Evolutionary conservation across 1,140 invertebrate species (phyloP).

Genomic region (Bombus soroeensis): DNA sequence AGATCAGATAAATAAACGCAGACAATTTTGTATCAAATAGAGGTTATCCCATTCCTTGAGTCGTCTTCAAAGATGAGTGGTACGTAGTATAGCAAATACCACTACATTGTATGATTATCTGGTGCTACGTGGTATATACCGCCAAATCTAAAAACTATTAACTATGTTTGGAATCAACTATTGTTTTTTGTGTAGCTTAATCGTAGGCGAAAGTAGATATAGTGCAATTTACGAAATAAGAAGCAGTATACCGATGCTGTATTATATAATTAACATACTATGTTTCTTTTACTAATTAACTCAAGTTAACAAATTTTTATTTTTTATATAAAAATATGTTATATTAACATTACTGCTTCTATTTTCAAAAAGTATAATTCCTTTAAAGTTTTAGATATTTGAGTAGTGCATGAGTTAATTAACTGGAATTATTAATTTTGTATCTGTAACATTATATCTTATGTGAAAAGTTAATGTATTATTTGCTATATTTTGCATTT

Average conservation of each 20-base stretch:
- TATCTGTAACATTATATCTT: not conserved
- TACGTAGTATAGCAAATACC: not conserved
- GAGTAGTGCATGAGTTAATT: constrained; percentile 16
- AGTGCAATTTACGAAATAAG: constrained; percentile 17
- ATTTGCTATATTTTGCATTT: not conserved
- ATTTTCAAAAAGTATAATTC: not conserved
- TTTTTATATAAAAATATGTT: not conserved
- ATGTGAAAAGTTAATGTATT: not conserved
- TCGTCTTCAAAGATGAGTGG: not conserved
- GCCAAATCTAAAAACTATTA: constrained; percentile 13
- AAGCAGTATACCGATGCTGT: constrained; percentile 41
- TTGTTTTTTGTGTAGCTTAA: constrained; percentile 23
- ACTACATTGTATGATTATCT: constrained; percentile 1
- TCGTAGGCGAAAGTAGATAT: constrained; percentile 39
- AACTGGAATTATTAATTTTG: not conserved
- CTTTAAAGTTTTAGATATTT: not conserved
- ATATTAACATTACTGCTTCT: not conserved
- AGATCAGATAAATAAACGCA: not conserved
- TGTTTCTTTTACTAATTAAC: not conserved
- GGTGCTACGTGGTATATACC: constrained; percentile 14
- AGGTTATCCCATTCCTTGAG: too few species aligned
- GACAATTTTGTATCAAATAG: not conserved
- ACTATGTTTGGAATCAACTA: constrained; percentile 4
- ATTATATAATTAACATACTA: constrained; percentile 14
- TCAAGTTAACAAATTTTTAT: not conserved